Percentiles rank a stretch among this genome's conserved stretches.
phyloP scores from a whole-genome alignment of 2,113 vertebrate genomes.

The Crocuta crocuta region DNA sequence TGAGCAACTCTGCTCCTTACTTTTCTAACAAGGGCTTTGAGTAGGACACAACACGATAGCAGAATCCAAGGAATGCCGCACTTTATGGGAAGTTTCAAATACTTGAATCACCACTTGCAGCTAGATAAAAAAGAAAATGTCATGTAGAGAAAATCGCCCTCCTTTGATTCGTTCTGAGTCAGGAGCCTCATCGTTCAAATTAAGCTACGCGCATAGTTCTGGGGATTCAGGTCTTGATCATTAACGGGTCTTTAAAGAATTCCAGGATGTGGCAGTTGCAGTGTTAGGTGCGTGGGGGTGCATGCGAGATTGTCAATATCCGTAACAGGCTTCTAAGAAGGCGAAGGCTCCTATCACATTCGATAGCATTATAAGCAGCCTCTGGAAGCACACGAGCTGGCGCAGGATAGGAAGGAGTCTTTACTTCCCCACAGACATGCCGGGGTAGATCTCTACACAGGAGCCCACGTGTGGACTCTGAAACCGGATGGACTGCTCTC shows the following conservation, averaged over 20 bases:
- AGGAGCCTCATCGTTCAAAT: background rate
- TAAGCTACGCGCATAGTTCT: background rate
- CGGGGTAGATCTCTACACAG: background rate
- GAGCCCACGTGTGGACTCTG: background rate
- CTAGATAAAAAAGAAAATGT: background rate
- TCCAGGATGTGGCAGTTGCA: background rate
- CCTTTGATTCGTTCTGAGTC: background rate
- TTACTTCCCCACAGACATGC: background rate
- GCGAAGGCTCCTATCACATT: too few relatives aligned
- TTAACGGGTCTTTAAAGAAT: background rate
- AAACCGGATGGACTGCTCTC: background rate
- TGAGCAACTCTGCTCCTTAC: background rate
- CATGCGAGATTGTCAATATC: rapidly evolving
- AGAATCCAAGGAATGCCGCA: background rate
- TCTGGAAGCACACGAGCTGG: background rate
- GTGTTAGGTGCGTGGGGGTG: background rate
- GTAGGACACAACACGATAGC: background rate
- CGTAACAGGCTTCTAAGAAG: background rate
- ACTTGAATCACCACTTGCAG: too few relatives aligned
- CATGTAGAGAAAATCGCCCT: background rate
- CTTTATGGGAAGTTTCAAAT: background rate
- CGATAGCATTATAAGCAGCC: background rate
- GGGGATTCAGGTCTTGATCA: background rate
- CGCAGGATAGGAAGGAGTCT: background rate
- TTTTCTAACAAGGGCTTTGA: background rate